A percentile compares a stretch with the other conserved stretches of the same genome.
Conservation (phyloP, 2,113 vertebrate genomes). For the Bucco capensis region DNA sequence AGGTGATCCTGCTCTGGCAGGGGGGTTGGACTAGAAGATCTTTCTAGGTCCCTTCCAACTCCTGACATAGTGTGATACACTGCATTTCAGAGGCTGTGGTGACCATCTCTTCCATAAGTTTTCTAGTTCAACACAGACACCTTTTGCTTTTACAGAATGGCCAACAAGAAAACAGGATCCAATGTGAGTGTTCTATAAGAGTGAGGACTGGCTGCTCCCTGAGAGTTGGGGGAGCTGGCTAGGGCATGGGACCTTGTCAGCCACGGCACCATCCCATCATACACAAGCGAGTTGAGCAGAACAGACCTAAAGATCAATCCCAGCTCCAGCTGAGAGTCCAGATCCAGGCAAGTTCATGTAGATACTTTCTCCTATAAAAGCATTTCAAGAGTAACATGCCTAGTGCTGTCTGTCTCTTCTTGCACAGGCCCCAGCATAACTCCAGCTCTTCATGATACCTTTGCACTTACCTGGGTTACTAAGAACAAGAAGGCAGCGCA, state of each 20-base stretch:
- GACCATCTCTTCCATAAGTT: not conserved
- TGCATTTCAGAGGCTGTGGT: not conserved
- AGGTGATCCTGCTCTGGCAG: too few species aligned
- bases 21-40: too few species aligned
- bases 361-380: not conserved
- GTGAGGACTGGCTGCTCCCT: not conserved
- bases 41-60: too few species aligned
- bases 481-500: not conserved
- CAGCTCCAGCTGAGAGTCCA: not conserved
- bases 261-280: not conserved
- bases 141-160: not conserved
- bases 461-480: not conserved
- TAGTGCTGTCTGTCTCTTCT: not conserved
- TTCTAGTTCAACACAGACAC: not conserved
- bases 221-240: not conserved
- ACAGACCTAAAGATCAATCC: not conserved
- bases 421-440: not conserved
- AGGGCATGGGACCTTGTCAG: not conserved
- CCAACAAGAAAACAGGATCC: not conserved
- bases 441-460: not conserved
- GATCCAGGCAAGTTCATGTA: not conserved
- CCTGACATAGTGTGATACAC: too few species aligned
- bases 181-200: not conserved
- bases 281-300: not conserved
- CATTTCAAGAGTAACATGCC: not conserved